phyloP scores from a whole-genome alignment of 2,113 vertebrate genomes.

The Bucco capensis region DNA sequence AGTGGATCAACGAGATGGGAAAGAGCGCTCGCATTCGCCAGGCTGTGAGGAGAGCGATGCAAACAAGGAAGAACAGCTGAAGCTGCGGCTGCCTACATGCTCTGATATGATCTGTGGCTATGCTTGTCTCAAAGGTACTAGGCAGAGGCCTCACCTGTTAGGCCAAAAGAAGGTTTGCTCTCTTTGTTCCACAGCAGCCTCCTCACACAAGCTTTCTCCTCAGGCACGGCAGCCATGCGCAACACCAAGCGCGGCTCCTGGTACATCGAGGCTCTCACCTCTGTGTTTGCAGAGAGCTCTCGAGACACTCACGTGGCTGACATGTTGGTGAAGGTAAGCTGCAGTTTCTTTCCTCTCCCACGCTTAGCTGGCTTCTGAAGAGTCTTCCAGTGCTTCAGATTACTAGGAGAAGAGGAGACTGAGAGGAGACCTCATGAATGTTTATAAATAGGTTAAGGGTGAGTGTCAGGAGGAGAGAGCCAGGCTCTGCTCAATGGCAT shows the following conservation, averaged over 20 bases:
- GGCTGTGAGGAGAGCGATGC: slow-evolving; percentile 88
- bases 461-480: too few relatives aligned
- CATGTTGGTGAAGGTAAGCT: slow-evolving; percentile 90
- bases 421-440: too few relatives aligned
- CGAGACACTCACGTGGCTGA: slow-evolving; percentile 90
- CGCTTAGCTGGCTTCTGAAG: not conserved
- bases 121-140: slow-evolving; percentile 91
- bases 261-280: slow-evolving; percentile 90
- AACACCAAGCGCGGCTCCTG: slow-evolving; percentile 96
- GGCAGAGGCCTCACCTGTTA: not conserved
- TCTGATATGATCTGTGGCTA: slow-evolving; percentile 98
- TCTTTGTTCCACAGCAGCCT: not conserved
- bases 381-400: not conserved
- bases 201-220: not conserved
- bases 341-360: not conserved
- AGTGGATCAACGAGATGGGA: slow-evolving; percentile 90
- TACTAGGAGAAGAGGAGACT: too few relatives aligned
- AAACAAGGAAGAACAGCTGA: slow-evolving; percentile 76
- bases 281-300: slow-evolving; percentile 81
- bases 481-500: too few relatives aligned
- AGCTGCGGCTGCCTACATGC: slow-evolving; percentile 86
- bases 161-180: not conserved
- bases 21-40: slow-evolving; percentile 65
- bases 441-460: too few relatives aligned
- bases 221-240: slow-evolving; percentile 93